A percentile compares a stretch with the other conserved stretches of the same genome.
Evolutionary conservation across 2,888 invertebrate genomes (phyloP).

Genomic region (Apomyelois bistriatella): DNA sequence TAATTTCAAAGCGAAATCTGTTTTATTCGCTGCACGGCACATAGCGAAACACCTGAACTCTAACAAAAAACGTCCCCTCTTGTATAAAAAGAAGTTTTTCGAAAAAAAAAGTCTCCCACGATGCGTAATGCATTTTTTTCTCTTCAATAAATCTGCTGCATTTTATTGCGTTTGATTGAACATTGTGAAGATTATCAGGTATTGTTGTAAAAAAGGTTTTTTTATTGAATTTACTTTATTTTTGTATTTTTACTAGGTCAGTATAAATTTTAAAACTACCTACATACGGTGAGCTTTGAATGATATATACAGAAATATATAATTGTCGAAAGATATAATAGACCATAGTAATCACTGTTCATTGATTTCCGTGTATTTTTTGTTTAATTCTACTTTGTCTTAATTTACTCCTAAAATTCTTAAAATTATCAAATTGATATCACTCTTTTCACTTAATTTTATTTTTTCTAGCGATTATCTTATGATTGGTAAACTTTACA

Average conservation of each 20-base stretch:
- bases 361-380: too few relatives aligned
- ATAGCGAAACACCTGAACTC: slow-evolving; percentile 42
- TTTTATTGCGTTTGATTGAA: slow-evolving; percentile 38
- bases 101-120: slow-evolving; percentile 53
- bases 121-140: slow-evolving; percentile 25
- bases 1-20: slow-evolving; percentile 21
- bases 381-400: too few relatives aligned
- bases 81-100: slow-evolving; percentile 41
- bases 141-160: slow-evolving; percentile 18
- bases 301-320: too few relatives aligned
- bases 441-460: too few relatives aligned
- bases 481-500: too few relatives aligned
- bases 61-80: slow-evolving; percentile 47
- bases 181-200: slow-evolving; percentile 23
- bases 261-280: slow-evolving; percentile 7
- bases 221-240: slow-evolving; percentile 17
- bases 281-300: too few relatives aligned
- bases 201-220: slow-evolving; percentile 19
- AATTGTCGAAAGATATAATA: too few relatives aligned
- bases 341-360: too few relatives aligned
- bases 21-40: slow-evolving; percentile 28
- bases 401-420: too few relatives aligned
- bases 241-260: slow-evolving; percentile 33
- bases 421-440: too few relatives aligned
- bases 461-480: too few relatives aligned